Conservation (phyloP, 92 coral and sea anemone genomes). For the Epizoanthus stellaris region DNA sequence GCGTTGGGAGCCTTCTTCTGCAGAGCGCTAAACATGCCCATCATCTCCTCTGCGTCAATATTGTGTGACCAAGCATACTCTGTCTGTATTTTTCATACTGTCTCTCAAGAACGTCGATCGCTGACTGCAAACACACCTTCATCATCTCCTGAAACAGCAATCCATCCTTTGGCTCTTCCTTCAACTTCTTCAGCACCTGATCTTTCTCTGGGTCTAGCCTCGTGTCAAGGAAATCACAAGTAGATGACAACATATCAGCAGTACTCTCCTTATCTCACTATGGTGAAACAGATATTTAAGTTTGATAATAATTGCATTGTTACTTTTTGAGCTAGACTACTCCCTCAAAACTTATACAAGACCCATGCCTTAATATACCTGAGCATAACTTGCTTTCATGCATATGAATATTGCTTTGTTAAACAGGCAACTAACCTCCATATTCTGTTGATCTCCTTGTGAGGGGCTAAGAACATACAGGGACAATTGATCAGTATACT, state of each 20-base stretch:
- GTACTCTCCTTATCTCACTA: not conserved
- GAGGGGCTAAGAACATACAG: too few species aligned
- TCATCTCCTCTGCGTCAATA: too few species aligned
- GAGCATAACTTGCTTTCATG: too few species aligned
- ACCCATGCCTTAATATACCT: too few species aligned
- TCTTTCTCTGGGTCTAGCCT: slow-evolving; percentile 8
- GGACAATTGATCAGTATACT: too few species aligned
- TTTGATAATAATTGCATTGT: too few species aligned
- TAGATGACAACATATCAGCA: not conserved
- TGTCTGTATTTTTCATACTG: not conserved
- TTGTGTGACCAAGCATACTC: not conserved
- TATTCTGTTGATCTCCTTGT: too few species aligned
- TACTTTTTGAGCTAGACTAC: too few species aligned
- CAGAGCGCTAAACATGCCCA: not conserved
- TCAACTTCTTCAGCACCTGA: not conserved
- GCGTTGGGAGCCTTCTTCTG: not conserved
- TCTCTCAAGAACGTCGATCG: not conserved
- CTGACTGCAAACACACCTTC: not conserved
- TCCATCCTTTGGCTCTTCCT: not conserved
- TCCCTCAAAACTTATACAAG: too few species aligned
- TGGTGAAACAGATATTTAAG: too few species aligned
- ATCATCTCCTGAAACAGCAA: not conserved
- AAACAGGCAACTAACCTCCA: too few species aligned
- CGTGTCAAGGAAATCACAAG: not conserved
- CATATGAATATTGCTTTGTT: too few species aligned